Conservation (phyloP, 1,140 invertebrate species). For the Phthorimaea operculella region DNA sequence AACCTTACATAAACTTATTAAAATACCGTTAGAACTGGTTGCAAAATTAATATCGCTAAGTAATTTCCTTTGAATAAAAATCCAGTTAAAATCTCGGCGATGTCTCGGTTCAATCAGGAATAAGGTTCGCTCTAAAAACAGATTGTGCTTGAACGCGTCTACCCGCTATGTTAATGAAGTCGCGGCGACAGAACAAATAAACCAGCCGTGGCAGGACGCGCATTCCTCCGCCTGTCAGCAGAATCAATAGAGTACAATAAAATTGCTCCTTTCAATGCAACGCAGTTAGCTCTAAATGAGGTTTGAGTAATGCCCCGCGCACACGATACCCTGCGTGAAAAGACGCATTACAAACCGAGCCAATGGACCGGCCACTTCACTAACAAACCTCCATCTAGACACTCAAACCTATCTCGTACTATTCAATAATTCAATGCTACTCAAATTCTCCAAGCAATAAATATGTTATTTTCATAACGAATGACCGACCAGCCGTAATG, state of each 20-base stretch:
- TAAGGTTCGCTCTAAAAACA: too few relatives aligned
- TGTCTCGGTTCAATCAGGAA: too few relatives aligned
- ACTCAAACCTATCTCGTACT: background rate
- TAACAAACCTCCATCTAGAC: background rate
- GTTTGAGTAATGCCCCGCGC: conserved; percentile 54
- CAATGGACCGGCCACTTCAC: background rate
- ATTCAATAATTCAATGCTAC: background rate
- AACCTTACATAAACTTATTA: too few relatives aligned
- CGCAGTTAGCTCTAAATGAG: conserved; percentile 62
- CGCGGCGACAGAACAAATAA: conserved; percentile 37
- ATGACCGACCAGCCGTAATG: conserved; percentile 6
- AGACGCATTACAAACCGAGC: conserved; percentile 31
- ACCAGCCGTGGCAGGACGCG: conserved; percentile 30
- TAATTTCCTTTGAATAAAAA: too few relatives aligned
- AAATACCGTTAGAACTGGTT: too few relatives aligned
- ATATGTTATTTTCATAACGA: conserved; percentile 10
- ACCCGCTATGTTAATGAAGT: conserved; percentile 37
- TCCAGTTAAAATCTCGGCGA: too few relatives aligned
- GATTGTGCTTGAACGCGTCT: background rate
- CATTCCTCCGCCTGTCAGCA: conserved; percentile 44
- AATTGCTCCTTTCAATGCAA: conserved; percentile 59
- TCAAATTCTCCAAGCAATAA: background rate
- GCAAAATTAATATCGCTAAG: too few relatives aligned
- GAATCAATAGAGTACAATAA: conserved; percentile 63
- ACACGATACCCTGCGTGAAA: conserved; percentile 57